Base-by-base conservation (phyloP, 2,888 invertebrate species). In the Drosophila melanocephala region DNA sequence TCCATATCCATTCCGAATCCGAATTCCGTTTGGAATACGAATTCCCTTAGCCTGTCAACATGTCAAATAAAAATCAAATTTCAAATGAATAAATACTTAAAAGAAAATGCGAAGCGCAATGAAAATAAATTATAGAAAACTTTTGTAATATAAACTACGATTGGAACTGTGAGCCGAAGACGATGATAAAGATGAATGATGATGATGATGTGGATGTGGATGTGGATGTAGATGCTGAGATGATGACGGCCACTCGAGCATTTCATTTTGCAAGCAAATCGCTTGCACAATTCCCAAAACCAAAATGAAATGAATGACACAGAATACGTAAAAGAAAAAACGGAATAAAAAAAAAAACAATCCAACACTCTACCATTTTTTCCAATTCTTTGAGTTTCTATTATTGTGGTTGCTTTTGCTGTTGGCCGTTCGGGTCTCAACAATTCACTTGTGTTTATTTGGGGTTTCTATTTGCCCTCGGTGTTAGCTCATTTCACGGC, bases 31-130 rank as follows among this genome's bases (percentile, higher is more conserved):
- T 56, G 55, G 72, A 80, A 66, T 68, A 58, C 64, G 79, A 62
- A 68, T 79, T 76, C 71, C 79, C 82, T 55, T 61, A 59, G 88
- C 64, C 81, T 77, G 86, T 87, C 90, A 87, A 86, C 75, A 87
- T 90, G 87, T 89, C 87, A 90, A 90, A 90, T 90, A 90, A 90
- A 90, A 89, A 87, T 87, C 90, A 89, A 84, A 87, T 87, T 90
- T 87, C 90, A 86, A 90, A 89, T 86, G 83, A 79, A 86, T 86
- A 85, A 83, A 83, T 84, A 80, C 80, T 72, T 64, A 53, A 76
- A 83, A 86, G 75, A 75, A 81, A 86, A 81, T 74, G 73, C 79
- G 79, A 81, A 79, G 79, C 74, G 87, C 82, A 90, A 89, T 84
- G 90, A 89, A 87, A 90, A 87, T 89, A 87, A 90, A 89, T 90